phyloP scores from a whole-genome alignment of 92 coral and sea anemone species.

The Bergia sp. region DNA sequence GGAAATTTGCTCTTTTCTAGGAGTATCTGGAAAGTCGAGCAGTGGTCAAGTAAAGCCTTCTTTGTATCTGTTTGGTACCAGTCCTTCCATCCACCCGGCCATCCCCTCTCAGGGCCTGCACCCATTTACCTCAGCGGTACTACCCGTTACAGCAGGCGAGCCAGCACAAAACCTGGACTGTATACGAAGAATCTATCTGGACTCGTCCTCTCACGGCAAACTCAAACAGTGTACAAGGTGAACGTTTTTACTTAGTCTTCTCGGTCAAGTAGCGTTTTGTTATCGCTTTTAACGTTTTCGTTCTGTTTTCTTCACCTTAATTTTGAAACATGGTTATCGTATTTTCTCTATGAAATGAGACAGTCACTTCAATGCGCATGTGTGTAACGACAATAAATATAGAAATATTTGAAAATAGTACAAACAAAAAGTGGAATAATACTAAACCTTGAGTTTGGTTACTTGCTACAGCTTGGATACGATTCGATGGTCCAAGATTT shows the following conservation, averaged over 20 bases:
- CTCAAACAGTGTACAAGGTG: slow-evolving; percentile 45
- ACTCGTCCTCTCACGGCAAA: slow-evolving; percentile 1
- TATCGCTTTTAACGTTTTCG: neutral
- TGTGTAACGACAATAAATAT: too few relatives aligned
- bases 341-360: neutral
- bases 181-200: slow-evolving; percentile 38
- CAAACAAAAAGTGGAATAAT: too few relatives aligned
- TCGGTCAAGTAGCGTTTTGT: neutral
- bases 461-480: too few relatives aligned
- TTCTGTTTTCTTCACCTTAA: neutral
- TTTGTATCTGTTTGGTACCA: slow-evolving; percentile 37
- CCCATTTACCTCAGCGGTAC: slow-evolving; percentile 46
- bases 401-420: too few relatives aligned
- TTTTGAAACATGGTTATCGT: neutral
- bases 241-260: neutral
- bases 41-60: slow-evolving; percentile 38
- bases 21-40: slow-evolving; percentile 42
- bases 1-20: neutral
- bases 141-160: slow-evolving; percentile 38
- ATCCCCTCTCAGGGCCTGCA: slow-evolving; percentile 38
- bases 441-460: too few relatives aligned
- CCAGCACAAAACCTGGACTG: slow-evolving; percentile 37
- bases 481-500: too few relatives aligned
- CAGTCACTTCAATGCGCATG: too few relatives aligned
- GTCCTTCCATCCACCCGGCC: slow-evolving; percentile 42